Percentiles rank a stretch among this genome's conserved stretches.
These are phyloP conservation scores for Melanerpes aurifrons DNA, from an alignment of 2,113 vertebrate species.

Conservation along the genomic window DNA sequence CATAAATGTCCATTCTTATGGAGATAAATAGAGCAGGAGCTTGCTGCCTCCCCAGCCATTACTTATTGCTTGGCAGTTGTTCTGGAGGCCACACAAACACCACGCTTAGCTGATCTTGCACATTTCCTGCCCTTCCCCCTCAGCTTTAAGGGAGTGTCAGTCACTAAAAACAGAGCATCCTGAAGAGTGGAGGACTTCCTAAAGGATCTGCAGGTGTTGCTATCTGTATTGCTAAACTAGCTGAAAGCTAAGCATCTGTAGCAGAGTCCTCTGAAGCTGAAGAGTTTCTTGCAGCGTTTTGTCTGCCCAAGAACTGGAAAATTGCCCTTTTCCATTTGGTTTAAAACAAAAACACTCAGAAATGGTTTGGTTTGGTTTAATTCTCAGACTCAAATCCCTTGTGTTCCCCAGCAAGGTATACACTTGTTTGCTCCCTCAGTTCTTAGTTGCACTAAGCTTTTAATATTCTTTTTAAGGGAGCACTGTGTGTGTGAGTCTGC, in stretches of 20 bases:
- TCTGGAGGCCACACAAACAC: constrained; percentile 45
- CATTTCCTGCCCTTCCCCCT: constrained; percentile 34
- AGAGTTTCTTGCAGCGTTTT: constrained; percentile 42
- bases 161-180: constrained; percentile 8
- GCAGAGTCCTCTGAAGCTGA: constrained; percentile 25
- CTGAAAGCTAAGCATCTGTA: constrained; percentile 11
- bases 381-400: constrained; percentile 12
- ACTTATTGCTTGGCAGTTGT: constrained; percentile 16
- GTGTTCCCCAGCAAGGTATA: not conserved
- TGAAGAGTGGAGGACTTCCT: constrained; percentile 23
- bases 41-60: constrained; percentile 35
- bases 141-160: constrained; percentile 47
- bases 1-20: constrained; percentile 16
- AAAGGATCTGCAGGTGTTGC: constrained; percentile 57
- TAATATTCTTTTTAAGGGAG: not conserved
- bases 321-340: not conserved
- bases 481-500: not conserved
- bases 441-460: not conserved
- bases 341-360: not conserved
- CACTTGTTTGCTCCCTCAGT: not conserved
- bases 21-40: constrained; percentile 46
- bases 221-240: constrained; percentile 1
- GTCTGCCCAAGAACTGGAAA: constrained; percentile 21
- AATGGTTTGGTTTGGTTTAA: not conserved
- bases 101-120: constrained; percentile 53